Percentiles rank a stretch among this genome's conserved stretches.
Conservation (phyloP, 1,140 invertebrate genomes). For the Orchestia grillus region DNA sequence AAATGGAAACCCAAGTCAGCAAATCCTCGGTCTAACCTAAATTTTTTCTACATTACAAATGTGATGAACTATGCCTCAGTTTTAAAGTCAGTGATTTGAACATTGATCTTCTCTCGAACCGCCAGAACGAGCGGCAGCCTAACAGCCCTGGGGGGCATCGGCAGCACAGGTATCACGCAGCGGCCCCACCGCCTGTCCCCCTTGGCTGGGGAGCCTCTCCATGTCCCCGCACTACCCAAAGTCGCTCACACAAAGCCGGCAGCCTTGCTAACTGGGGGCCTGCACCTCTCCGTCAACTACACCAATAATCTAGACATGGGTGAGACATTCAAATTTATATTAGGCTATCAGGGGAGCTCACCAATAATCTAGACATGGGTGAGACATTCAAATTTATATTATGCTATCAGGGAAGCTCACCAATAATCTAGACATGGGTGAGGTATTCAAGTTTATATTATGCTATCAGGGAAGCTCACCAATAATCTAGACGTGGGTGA, state of each 20-base stretch:
- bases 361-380: no score
- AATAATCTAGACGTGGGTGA: neutral
- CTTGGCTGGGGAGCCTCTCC: constrained; percentile 44
- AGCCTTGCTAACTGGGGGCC: constrained; percentile 59
- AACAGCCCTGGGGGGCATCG: constrained; percentile 51
- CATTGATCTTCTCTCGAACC: neutral
- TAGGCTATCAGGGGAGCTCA: no score
- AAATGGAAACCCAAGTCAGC: no score
- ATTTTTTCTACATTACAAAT: no score
- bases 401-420: no score
- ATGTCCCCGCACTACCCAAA: neutral
- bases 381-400: neutral
- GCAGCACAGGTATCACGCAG: constrained; percentile 58
- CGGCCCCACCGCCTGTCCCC: constrained; percentile 59
- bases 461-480: no score
- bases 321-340: constrained; percentile 16
- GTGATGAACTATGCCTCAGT: no score
- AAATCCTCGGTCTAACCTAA: no score
- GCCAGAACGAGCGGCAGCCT: neutral
- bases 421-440: no score
- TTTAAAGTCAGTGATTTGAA: no score
- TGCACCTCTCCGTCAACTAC: constrained; percentile 66
- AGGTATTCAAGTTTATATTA: neutral
- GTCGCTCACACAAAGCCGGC: neutral
- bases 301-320: constrained; percentile 63